Percentiles rank a stretch among this genome's conserved stretches.
phyloP scores from a whole-genome alignment of 1,140 invertebrate genomes.

The Alviniconcha marisindica region DNA sequence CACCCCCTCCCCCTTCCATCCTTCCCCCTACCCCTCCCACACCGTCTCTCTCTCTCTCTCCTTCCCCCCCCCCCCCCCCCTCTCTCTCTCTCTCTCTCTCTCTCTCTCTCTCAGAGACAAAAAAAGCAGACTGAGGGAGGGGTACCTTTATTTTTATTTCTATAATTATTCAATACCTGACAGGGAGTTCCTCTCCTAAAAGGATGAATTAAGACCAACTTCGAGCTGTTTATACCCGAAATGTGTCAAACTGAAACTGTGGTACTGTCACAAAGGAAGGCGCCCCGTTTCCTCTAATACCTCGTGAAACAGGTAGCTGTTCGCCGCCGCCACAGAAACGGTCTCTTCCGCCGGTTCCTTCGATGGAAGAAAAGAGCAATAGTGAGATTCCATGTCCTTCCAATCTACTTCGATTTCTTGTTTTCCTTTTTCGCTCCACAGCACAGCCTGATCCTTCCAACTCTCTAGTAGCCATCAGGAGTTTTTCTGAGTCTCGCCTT shows the following conservation, averaged over 20 bases:
- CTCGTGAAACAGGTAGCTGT: neutral
- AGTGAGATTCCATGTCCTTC: constrained; percentile 27
- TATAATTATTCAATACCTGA: neutral
- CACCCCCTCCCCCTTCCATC: too few relatives aligned
- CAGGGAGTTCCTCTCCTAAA: constrained; percentile 8
- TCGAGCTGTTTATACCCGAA: neutral
- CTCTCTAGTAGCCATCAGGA: too few relatives aligned
- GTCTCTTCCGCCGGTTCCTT: neutral
- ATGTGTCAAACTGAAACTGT: neutral
- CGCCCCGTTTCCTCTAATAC: neutral
- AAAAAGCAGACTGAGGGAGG: too few relatives aligned
- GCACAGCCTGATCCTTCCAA: too few relatives aligned
- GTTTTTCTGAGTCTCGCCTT: too few relatives aligned
- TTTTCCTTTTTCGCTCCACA: too few relatives aligned
- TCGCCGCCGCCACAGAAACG: neutral
- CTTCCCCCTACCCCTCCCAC: too few relatives aligned
- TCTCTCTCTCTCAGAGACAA: too few relatives aligned
- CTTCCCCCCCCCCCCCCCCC: too few relatives aligned
- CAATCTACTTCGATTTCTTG: neutral
- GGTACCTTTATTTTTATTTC: too few relatives aligned
- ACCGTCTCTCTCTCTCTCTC: too few relatives aligned
- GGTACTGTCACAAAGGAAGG: neutral
- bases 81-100: too few relatives aligned
- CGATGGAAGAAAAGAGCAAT: neutral
- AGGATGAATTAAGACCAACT: constrained; percentile 16